Conservation (phyloP, 30 jellyfish, hydroid and myxozoan species). For the Turritopsis rubra region DNA sequence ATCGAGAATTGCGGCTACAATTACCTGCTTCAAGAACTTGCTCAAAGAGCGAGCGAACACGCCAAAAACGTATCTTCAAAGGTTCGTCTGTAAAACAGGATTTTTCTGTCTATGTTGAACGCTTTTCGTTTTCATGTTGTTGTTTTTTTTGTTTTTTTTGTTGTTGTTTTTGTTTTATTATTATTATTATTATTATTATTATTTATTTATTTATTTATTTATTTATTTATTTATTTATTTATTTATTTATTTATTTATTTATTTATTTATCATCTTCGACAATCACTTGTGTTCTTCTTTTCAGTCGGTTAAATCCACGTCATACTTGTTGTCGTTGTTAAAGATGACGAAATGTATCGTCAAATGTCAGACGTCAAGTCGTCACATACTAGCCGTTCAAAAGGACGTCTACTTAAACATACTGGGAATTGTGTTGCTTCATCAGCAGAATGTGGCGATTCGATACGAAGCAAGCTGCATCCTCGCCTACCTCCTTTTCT, state of each 20-base stretch:
- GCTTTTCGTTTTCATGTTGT: neutral
- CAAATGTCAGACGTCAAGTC: neutral
- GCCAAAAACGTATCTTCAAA: neutral
- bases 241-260: no score
- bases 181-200: no score
- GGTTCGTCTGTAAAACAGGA: neutral
- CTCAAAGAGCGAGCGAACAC: neutral
- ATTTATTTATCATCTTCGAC: no score
- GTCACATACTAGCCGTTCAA: slow-evolving; percentile 15
- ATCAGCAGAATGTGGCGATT: neutral
- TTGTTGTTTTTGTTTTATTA: no score
- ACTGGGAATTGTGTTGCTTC: neutral
- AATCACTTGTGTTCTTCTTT: neutral
- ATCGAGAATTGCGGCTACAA: neutral
- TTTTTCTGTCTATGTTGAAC: neutral
- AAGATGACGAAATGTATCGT: neutral
- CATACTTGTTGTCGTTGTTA: slow-evolving; percentile 7
- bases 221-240: no score
- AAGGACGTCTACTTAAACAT: slow-evolving; percentile 6
- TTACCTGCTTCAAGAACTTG: neutral
- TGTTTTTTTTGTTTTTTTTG: no score
- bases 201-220: no score
- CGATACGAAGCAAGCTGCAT: slow-evolving; percentile 4
- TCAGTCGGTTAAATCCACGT: neutral
- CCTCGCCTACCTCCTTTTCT: neutral